Evolutionary conservation across 2,113 vertebrate species (phyloP), one percentile per base, ranked within the genome.

Genomic region (Triplophysa rosa): DNA sequence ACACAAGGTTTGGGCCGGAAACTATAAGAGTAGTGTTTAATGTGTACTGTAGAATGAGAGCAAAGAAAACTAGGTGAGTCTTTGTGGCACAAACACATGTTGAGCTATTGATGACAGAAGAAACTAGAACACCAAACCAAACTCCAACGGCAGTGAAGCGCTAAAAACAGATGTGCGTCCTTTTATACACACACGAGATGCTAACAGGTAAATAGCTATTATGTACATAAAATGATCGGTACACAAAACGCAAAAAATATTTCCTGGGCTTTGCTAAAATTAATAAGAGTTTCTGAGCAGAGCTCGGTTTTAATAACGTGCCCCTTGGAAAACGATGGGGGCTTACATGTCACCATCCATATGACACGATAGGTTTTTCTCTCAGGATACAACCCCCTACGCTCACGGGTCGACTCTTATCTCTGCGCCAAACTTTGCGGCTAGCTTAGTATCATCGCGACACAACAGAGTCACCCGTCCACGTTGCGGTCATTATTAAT

Each of bases 401-500:
- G 19, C 54, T 63, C 23, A 13, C 26, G 14, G 58, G 1, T 2
- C 5, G 10, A 33, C 37, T 37, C 73, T 79, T 76, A 83, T 83
- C 82, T 69, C n/a, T 14, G 67, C 14, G n/a, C 77, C 77, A 83
- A 42, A 45, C 64, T 79, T 54, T 10, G 17, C 14, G 33, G 14
- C 29, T 74, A 66, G 72, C 42, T 63, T 58, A n/a, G 19, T 10
- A 76, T 33, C 33, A 66, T 45, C 49, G n/a, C 11, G 11, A 64
- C 68, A 68, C 45, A 78, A 49, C 65, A 76, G 21, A 52, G 76
- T 77, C 67, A 77, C 16, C 62, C 62, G 29, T 40, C 49, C 71
- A 67, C 66, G 9, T 54, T 75, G 37, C 37, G 52, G 40, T 80
- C 82, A 16, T 78, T 84, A 86, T 83, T 67, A 84, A 83, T 79